phyloP scores from a whole-genome alignment of 2,113 vertebrate genomes.

The Peromyscus leucopus region DNA sequence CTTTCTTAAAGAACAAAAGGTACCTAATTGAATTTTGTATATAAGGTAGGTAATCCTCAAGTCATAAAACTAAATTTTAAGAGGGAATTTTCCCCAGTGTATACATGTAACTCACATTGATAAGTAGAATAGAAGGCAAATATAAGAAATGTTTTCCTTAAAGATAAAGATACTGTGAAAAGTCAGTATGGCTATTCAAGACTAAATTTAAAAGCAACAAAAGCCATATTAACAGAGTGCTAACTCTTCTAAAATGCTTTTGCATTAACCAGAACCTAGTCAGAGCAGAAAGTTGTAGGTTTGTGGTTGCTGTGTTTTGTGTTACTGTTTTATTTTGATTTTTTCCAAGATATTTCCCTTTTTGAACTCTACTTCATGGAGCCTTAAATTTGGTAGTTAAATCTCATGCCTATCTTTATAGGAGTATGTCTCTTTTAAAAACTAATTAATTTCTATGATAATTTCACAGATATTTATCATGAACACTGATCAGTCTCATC shows the following conservation, averaged over 20 bases:
- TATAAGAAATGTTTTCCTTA: neutral
- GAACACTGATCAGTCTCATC: neutral
- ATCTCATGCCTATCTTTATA: slow-evolving; percentile 18
- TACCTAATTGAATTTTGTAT: neutral
- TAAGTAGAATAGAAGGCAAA: neutral
- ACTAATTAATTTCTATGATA: neutral
- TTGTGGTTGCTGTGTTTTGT: neutral
- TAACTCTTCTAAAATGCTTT: slow-evolving; percentile 23
- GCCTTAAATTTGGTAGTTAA: slow-evolving; percentile 14
- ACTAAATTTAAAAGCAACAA: slow-evolving; percentile 37
- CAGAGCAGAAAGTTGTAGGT: neutral
- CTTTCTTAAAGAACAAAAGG: neutral
- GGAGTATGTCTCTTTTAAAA: neutral
- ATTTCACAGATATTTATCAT: neutral
- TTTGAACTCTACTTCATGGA: slow-evolving; percentile 23
- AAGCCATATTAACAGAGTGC: neutral
- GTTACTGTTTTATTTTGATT: neutral
- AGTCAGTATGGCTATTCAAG: neutral
- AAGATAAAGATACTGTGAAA: slow-evolving; percentile 21
- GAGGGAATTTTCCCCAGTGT: neutral
- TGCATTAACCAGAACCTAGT: slow-evolving; percentile 51
- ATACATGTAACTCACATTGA: neutral
- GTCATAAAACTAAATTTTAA: neutral
- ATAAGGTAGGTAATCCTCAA: neutral
- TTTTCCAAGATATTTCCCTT: neutral